These are phyloP conservation scores for Phalera bucephala DNA, from an alignment of 2,888 invertebrate genomes.

Conservation along the genomic window DNA sequence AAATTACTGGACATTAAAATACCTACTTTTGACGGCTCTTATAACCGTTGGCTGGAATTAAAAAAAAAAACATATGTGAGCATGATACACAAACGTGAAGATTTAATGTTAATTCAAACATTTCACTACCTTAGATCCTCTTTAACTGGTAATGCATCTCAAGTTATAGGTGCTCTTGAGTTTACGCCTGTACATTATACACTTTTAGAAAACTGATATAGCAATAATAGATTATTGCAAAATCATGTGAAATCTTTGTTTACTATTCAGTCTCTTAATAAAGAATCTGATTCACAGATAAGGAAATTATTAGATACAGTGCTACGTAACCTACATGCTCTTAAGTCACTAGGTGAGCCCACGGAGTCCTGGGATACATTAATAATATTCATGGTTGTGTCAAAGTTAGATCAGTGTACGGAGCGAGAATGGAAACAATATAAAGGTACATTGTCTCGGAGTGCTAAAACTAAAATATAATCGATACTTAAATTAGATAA, in stretches of 20 bases:
- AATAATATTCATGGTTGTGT: conserved; percentile 6
- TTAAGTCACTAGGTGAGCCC: conserved; percentile 6
- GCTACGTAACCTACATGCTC: conserved; percentile 3
- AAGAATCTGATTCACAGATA: conserved; percentile 1
- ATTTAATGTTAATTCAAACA: no score
- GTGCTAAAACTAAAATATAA: not conserved
- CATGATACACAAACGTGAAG: no score
- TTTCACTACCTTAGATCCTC: no score
- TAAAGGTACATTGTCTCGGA: not conserved
- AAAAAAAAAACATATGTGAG: no score
- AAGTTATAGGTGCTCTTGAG: no score
- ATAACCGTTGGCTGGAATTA: no score
- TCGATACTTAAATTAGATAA: not conserved
- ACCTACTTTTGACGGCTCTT: no score
- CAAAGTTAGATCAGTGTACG: conserved; percentile 4
- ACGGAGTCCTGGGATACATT: conserved; percentile 9
- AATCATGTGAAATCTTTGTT: conserved; percentile 7
- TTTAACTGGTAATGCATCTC: no score
- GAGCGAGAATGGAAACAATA: not conserved
- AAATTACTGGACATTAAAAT: no score
- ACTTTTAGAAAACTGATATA: conserved; percentile 4
- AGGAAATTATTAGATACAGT: conserved; percentile 5
- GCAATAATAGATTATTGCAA: conserved; percentile 1
- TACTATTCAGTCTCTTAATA: not conserved
- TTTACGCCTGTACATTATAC: no score